Evolutionary conservation across 2,888 invertebrate species (phyloP), one percentile per base, ranked within the genome.

Genomic region (Drosophila macrothrix): DNA sequence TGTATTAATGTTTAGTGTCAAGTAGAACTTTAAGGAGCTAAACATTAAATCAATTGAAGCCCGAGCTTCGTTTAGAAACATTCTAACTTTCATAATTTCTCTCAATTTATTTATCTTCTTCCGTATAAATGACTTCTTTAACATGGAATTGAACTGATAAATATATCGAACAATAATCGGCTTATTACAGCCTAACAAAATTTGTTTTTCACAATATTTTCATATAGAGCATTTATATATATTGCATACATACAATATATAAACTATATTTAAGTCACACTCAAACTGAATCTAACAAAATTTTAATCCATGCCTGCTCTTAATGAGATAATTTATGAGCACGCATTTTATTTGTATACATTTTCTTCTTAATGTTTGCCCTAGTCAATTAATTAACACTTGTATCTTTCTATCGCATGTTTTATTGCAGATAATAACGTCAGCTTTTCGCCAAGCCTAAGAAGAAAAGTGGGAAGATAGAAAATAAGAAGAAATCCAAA

Each of bases 311-410:
- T 14, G 33, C 22, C 9, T 55, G 46, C n/a, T 55, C 25, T 39
- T 37, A 12, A 33, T 29, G 29, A 50, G 58, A 31, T 43, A 43
- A 68, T 37, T 41, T 31, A 50, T 68, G 22, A 56, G 4, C 56
- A 22, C 22, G 29, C 29, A 29, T 33, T 35, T 54, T 28, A 53
- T 54, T 61, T 58, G 22, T 28, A 5, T 28, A 46, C 19, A 35
- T 69, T 54, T 31, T 16, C 22, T 22, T 14, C 7, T 7, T 46
- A 14, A 7, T 22, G 25, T 22, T 6, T 67, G 25, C n/a, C 37
- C 43, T 61, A 66, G 14, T 28, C 50, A 80, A 67, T 80, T 76
- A 56, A 67, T 81, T 72, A 77, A 77, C 52, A 61, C 33, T 55
- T 37, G 16, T 60, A 43, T 67, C 28, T 39, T 49, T 55, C 28